A percentile compares a stretch with the other conserved stretches of the same genome.
Conservation (phyloP, 1,140 invertebrate species). For the Pectinophora gossypiella region DNA sequence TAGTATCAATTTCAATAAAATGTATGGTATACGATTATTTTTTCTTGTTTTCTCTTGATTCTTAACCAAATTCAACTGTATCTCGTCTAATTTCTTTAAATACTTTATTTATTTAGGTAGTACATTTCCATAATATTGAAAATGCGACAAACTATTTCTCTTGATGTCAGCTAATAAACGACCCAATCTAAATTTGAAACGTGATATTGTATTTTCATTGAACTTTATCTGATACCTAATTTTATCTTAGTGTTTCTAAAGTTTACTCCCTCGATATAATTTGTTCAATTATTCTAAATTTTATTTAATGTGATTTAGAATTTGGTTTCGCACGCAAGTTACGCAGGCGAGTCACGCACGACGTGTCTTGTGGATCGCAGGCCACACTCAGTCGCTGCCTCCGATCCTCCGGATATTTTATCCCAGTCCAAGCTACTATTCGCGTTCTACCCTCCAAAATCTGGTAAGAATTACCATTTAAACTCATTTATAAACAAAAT, state of each 20-base stretch:
- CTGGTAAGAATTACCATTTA: no score
- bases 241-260: constrained; percentile 43
- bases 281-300: constrained; percentile 42
- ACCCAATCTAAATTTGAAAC: background rate
- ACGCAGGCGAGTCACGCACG: constrained; percentile 28
- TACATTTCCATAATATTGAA: background rate
- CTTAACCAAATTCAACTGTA: no score
- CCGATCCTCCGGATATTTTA: no score
- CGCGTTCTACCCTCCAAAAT: no score
- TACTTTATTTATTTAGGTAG: constrained; percentile 11
- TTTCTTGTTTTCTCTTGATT: no score
- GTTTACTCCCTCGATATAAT: constrained; percentile 43
- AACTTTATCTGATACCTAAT: constrained; percentile 33
- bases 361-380: background rate
- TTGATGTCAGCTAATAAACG: background rate
- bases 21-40: no score
- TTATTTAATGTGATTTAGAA: constrained; percentile 69
- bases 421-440: no score
- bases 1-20: no score
- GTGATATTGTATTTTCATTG: background rate
- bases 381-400: no score
- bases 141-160: background rate
- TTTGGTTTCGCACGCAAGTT: constrained; percentile 55
- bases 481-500: no score
- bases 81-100: background rate